Evolutionary conservation across 2,113 vertebrate genomes (phyloP).

Genomic region (Raja brachyura): DNA sequence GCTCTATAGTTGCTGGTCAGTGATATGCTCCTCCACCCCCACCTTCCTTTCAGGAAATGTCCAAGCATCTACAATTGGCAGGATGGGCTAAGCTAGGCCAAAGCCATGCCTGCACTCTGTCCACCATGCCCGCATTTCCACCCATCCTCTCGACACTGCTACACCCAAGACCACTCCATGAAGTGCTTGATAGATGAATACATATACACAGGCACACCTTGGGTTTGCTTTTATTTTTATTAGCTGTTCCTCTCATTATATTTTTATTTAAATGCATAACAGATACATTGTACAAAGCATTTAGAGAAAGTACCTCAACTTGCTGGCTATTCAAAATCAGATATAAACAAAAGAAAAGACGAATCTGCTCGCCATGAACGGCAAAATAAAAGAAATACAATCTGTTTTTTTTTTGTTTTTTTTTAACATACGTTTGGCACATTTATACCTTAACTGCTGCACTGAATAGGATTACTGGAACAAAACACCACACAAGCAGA

Average conservation of each 20-base stretch:
- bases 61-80: neutral
- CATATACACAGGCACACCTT: neutral
- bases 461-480: constrained; percentile 86
- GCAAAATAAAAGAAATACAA: constrained; percentile 85
- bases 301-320: constrained; percentile 99
- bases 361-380: constrained; percentile 78
- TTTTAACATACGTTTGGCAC: constrained; percentile 79
- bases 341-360: constrained; percentile 83
- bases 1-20: too few species aligned
- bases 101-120: too few species aligned
- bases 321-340: constrained; percentile 93
- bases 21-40: too few species aligned
- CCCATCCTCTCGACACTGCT: neutral
- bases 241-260: constrained; percentile 97
- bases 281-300: constrained; percentile 99
- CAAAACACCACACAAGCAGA: constrained; percentile 95
- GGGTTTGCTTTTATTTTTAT: constrained; percentile 86
- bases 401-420: constrained; percentile 70
- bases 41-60: neutral
- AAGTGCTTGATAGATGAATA: neutral
- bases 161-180: neutral
- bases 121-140: neutral
- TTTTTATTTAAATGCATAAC: constrained; percentile 97
- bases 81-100: neutral
- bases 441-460: constrained; percentile 57